Conservation (phyloP, 2,888 invertebrate genomes). For the Nasonia oneida region DNA sequence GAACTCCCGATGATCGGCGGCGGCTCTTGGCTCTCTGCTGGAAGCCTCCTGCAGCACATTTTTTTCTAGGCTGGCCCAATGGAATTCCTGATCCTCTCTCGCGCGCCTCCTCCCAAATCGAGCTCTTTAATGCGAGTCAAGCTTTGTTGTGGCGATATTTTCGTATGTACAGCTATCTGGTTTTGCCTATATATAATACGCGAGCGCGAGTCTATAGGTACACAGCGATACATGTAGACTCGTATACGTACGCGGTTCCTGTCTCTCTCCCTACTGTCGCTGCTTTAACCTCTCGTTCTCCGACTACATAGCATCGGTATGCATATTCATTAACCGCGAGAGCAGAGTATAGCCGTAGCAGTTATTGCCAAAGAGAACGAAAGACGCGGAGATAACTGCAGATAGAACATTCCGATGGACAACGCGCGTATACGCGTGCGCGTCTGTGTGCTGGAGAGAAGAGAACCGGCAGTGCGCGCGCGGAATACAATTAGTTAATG, state of each 20-base stretch:
- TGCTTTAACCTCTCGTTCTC: neutral
- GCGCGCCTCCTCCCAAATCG: neutral
- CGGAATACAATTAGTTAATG: constrained; percentile 5
- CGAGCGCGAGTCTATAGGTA: neutral
- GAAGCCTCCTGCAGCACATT: neutral
- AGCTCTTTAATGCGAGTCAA: constrained; percentile 10
- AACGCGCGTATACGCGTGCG: neutral
- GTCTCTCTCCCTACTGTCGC: neutral
- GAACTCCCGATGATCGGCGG: neutral
- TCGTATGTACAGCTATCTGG: too few species aligned
- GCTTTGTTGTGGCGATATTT: neutral
- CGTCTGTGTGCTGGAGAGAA: too few species aligned
- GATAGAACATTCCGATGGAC: constrained; percentile 12
- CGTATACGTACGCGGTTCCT: neutral
- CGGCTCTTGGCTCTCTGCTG: neutral
- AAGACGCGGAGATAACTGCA: constrained; percentile 10
- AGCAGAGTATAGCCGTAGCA: neutral
- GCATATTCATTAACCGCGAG: constrained; percentile 3
- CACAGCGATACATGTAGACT: neutral
- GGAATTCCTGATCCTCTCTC: neutral
- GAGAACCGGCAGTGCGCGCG: neutral
- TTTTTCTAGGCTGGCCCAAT: neutral
- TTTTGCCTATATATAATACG: neutral
- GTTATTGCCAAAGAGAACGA: constrained; percentile 10
- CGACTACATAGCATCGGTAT: constrained; percentile 1